Evolutionary conservation across 1,140 invertebrate genomes (phyloP), one percentile per base, ranked within the genome.

Genomic region (Drosophila nebulosa): DNA sequence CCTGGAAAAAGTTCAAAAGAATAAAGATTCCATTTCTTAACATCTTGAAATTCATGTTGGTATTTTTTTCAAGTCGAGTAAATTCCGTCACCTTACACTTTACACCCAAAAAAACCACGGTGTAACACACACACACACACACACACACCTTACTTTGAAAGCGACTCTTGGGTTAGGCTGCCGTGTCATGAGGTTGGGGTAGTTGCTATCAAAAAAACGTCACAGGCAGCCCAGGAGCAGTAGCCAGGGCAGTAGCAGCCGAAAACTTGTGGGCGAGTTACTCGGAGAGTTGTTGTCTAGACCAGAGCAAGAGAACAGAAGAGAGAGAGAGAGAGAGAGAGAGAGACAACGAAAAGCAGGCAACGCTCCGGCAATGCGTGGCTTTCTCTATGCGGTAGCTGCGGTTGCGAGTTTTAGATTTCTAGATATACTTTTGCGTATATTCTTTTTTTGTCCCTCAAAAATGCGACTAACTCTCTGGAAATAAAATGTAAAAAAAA

Each of bases 391-490:
- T 56, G 58, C 39, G 27, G 50, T 39, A 50, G 32, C 73, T 78
- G 78, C 56, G 81, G 67, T 81, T 88, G 68, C 65, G 68, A 81
- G 70, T 88, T 81, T 86, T 75, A 75, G 69, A 86, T 78, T 74
- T 80, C 78, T 64, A 69, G 64, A 58, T 57, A 73, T 64, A 69
- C 66, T 78, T 68, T 69, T 53, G 52, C 42, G 39, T 55, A 21
- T 30, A 12, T 60, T 64, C 62, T 58, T 18, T 12, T 74, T 56
- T 73, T 66, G 78, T 78, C 78, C 61, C 74, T 77, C 61, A 80
- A 84, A 81, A 77, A 79, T 85, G 77, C 73, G 80, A 65, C 42
- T 74, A 74, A 21, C 72, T 46, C 18, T 21, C 12, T 46, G 18
- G 39, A 46, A 46, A 46, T 46, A 46, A 46, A 46, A 46, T 46